Percentiles rank a stretch among this genome's conserved stretches.
Conservation (phyloP, 1,140 invertebrate genomes). For the Calosoma granatense region DNA sequence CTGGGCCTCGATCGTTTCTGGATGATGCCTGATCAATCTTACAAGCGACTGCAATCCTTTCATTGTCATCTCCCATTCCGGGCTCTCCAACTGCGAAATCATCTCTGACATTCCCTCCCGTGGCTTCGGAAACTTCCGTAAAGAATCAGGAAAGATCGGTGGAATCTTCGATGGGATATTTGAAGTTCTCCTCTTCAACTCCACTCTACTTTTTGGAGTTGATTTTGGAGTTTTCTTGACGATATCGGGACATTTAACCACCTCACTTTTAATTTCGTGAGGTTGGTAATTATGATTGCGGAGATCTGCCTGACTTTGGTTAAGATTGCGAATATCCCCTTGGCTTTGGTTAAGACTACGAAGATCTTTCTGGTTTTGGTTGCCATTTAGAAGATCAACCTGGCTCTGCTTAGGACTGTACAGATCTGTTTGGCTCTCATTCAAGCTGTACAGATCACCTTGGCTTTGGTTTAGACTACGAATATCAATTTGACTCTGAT, state of each 20-base stretch:
- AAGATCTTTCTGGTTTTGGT: background rate
- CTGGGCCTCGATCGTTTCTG: slow-evolving; percentile 47
- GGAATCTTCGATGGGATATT: background rate
- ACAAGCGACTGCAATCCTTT: slow-evolving; percentile 64
- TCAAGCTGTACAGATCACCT: background rate
- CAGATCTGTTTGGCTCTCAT: background rate
- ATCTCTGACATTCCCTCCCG: slow-evolving; percentile 52
- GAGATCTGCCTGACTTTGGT: background rate
- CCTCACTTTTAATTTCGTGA: background rate
- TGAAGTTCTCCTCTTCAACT: background rate
- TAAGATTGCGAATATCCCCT: background rate
- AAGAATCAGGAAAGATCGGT: background rate
- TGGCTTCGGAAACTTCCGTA: slow-evolving; percentile 42
- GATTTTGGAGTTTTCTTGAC: background rate
- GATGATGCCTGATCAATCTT: slow-evolving; percentile 59
- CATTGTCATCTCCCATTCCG: slow-evolving; percentile 80
- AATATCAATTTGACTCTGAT: background rate
- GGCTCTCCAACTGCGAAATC: slow-evolving; percentile 53
- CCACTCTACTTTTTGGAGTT: background rate
- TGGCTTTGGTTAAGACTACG: background rate
- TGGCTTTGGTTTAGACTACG: background rate
- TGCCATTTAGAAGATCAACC: background rate
- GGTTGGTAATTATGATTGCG: background rate
- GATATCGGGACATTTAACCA: background rate
- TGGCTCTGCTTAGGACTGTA: background rate